These are phyloP conservation scores for Ciconia maguari DNA, from an alignment of 2,113 vertebrate species.

Conservation along the genomic window DNA sequence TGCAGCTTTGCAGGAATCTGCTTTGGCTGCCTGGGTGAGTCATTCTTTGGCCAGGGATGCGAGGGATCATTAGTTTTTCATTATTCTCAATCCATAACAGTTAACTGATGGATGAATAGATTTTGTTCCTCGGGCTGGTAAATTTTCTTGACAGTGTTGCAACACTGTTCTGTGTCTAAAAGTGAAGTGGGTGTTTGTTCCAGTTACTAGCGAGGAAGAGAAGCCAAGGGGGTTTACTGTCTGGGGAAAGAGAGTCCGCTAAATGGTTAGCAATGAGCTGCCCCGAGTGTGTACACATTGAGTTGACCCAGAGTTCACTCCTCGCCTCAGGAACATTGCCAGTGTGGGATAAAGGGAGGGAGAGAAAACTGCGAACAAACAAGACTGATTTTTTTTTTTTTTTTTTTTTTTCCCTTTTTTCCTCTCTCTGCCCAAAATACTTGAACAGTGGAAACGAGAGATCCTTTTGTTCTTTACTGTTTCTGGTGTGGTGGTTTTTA, in stretches of 20 bases:
- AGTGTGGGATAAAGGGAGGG: neutral
- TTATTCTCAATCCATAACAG: slow-evolving; percentile 26
- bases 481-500: neutral
- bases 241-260: neutral
- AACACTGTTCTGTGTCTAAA: slow-evolving; percentile 11
- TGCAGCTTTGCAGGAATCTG: slow-evolving; percentile 18
- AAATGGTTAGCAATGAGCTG: neutral
- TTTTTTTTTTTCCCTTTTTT: neutral
- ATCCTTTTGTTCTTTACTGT: slow-evolving; percentile 2
- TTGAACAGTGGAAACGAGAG: neutral
- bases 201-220: slow-evolving; percentile 42
- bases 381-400: neutral
- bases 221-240: slow-evolving; percentile 18
- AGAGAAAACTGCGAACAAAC: slow-evolving; percentile 3
- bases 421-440: neutral
- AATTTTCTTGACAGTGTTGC: slow-evolving; percentile 50
- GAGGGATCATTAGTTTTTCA: neutral
- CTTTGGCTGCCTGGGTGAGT: slow-evolving; percentile 35
- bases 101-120: slow-evolving; percentile 34
- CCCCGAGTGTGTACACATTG: slow-evolving; percentile 6
- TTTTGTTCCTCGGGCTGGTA: slow-evolving; percentile 15
- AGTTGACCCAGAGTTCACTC: slow-evolving; percentile 7
- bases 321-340: neutral
- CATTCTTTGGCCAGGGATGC: slow-evolving; percentile 2
- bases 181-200: slow-evolving; percentile 47